phyloP scores from a whole-genome alignment of 2,113 vertebrate genomes.

The Paralichthys olivaceus region DNA sequence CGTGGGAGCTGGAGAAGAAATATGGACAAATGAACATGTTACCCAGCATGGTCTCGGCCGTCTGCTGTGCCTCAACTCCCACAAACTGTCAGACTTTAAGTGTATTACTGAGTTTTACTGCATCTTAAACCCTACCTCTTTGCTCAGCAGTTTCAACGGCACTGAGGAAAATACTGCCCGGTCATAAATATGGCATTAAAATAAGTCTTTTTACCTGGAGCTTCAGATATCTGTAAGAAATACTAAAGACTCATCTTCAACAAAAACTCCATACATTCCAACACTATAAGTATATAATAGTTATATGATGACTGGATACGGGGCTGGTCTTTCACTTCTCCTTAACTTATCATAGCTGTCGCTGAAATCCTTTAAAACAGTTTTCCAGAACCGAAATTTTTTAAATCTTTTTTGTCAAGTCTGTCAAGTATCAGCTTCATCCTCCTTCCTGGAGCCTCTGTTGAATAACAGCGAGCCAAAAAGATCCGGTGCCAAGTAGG shows the following conservation, averaged over 20 bases:
- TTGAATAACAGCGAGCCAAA: slow-evolving; percentile 46
- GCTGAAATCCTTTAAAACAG: slow-evolving; percentile 1
- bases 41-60: slow-evolving; percentile 65
- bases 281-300: neutral
- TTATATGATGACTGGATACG: neutral
- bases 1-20: slow-evolving; percentile 69
- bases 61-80: slow-evolving; percentile 63
- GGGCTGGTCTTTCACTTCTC: neutral
- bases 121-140: slow-evolving; percentile 25
- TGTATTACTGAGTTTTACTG: slow-evolving; percentile 48
- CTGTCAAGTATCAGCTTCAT: neutral
- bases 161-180: neutral
- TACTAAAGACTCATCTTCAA: neutral
- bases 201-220: neutral
- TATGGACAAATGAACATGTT: slow-evolving; percentile 81
- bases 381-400: neutral
- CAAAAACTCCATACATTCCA: neutral
- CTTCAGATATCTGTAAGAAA: neutral
- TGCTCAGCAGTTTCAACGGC: slow-evolving; percentile 11
- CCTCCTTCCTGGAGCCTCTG: slow-evolving; percentile 22
- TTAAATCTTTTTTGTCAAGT: slow-evolving; percentile 31
- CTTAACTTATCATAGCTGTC: neutral
- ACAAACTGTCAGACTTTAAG: slow-evolving; percentile 40
- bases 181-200: slow-evolving; percentile 4
- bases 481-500: slow-evolving; percentile 11